A percentile compares a stretch with the other conserved stretches of the same genome.
phyloP scores from a whole-genome alignment of 2,888 invertebrate genomes.

The Podabrus alpinus region DNA sequence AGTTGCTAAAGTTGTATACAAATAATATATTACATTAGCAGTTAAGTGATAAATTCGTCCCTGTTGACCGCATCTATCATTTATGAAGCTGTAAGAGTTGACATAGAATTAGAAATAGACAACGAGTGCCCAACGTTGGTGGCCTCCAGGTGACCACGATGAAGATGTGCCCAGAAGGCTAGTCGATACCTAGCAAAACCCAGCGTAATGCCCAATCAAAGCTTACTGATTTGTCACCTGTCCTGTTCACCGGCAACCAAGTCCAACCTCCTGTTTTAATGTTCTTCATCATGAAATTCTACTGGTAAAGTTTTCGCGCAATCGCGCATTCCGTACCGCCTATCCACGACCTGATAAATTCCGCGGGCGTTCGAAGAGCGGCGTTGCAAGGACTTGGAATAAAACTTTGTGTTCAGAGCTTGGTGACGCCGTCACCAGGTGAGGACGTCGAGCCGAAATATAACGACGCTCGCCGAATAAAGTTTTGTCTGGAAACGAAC shows the following conservation, averaged over 20 bases:
- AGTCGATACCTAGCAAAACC: constrained; percentile 42
- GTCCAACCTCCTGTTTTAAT: constrained; percentile 51
- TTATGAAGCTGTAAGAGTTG: constrained; percentile 35
- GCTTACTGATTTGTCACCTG: constrained; percentile 54
- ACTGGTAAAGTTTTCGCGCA: constrained; percentile 51
- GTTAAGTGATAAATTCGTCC: constrained; percentile 51
- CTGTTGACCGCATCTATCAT: constrained; percentile 49
- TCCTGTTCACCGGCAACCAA: constrained; percentile 42
- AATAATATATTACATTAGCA: constrained; percentile 41
- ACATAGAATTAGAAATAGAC: constrained; percentile 29
- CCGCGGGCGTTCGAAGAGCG: constrained; percentile 45
- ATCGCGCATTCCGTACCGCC: constrained; percentile 47
- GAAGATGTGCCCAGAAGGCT: constrained; percentile 39
- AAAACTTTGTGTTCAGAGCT: constrained; percentile 29
- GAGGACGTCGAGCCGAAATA: constrained; percentile 44
- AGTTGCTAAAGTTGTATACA: constrained; percentile 35
- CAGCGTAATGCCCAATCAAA: constrained; percentile 48
- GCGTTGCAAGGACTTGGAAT: constrained; percentile 42
- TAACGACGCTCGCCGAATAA: constrained; percentile 21
- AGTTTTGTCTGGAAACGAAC: constrained; percentile 14
- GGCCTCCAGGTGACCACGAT: constrained; percentile 39
- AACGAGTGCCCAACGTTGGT: constrained; percentile 22
- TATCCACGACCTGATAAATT: constrained; percentile 48
- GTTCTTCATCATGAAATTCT: constrained; percentile 45
- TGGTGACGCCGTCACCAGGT: constrained; percentile 42